Base-by-base conservation (phyloP, 2,797 vertebrate species). In the Darevskia mixta region DNA sequence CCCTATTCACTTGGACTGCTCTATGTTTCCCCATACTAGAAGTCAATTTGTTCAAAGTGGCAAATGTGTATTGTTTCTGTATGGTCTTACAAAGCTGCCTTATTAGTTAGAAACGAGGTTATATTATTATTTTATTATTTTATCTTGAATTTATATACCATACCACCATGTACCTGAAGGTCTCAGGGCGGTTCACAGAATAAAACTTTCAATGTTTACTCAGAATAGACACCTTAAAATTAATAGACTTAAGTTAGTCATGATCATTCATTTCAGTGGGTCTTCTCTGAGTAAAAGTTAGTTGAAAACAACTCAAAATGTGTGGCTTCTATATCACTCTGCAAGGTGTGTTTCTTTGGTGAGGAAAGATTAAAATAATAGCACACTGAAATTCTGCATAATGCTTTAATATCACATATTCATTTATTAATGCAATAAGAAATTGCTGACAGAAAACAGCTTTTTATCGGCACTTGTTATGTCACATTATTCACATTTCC, bases 1-100 rank as follows among this genome's bases (percentile, higher is more conserved):
- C 2, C 78, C 23, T 29, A 32, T 58, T 79, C n/a, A 79, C 1
- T 49, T 38, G 1, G 27, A 38, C 13, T 66, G 35, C 2, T n/a
- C n/a, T 58, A 32, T 55, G 49, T 55, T 55, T 55, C 15, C 49
- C 41, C 43, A 23, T 45, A 92, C 92, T 94, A 94, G 76, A 92
- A 92, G 92, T 90, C 88, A 90, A 89, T 93, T 49, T 10, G 18
- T 72, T 29, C 25, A 45, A 75, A 80, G 38, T 72, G 49, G n/a
- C 69, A 64, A 61, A 66, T 71, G 38, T 86, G 45, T 80, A 86
- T 88, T 91, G 23, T 92, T 93, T 79, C 75, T 72, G 45, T 41
- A 72, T 91, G 88, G 92, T 93, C 85, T 90, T 89, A 90, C 91
- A 93, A 94, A 94, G 83, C 93, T 94, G 92, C 87, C 92, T 20